Evolutionary conservation across 2,797 vertebrate species (phyloP).

Genomic region (Lagorchestes hirsutus): DNA sequence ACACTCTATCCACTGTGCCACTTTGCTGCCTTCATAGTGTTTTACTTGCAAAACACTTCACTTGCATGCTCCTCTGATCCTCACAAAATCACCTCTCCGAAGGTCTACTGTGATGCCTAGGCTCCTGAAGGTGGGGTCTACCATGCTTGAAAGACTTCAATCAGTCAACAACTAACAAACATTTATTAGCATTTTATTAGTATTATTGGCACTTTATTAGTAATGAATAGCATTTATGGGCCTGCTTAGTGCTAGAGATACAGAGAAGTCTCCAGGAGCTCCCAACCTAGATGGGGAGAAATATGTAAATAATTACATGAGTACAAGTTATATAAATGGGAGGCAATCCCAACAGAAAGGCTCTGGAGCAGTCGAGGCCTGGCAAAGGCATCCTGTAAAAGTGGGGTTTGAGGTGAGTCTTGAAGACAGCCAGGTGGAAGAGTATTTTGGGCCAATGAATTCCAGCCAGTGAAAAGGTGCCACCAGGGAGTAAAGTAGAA

Average conservation of each 20-base stretch:
- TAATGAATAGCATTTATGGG: background rate
- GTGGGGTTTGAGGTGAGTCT: background rate
- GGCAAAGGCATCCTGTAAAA: background rate
- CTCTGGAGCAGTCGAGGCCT: background rate
- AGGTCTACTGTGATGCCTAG: background rate
- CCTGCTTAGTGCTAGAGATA: background rate
- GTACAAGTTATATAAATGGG: background rate
- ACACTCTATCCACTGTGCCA: background rate
- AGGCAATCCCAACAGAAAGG: background rate
- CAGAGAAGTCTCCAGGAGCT: background rate
- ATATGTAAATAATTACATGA: background rate
- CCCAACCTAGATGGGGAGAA: background rate
- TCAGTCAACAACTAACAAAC: background rate
- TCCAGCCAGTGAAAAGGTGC: background rate
- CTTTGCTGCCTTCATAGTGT: background rate
- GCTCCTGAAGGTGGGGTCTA: background rate
- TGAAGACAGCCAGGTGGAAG: background rate
- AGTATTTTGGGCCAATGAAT: background rate
- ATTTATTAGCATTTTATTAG: background rate
- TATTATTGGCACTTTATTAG: background rate
- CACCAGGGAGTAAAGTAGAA: background rate
- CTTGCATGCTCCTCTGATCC: background rate
- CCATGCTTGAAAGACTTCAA: background rate
- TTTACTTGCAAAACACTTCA: background rate
- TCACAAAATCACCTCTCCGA: background rate